Percentiles rank a stretch among this genome's conserved stretches.
Evolutionary conservation across 2,888 invertebrate genomes (phyloP).

Genomic region (Lutraria lutraria): DNA sequence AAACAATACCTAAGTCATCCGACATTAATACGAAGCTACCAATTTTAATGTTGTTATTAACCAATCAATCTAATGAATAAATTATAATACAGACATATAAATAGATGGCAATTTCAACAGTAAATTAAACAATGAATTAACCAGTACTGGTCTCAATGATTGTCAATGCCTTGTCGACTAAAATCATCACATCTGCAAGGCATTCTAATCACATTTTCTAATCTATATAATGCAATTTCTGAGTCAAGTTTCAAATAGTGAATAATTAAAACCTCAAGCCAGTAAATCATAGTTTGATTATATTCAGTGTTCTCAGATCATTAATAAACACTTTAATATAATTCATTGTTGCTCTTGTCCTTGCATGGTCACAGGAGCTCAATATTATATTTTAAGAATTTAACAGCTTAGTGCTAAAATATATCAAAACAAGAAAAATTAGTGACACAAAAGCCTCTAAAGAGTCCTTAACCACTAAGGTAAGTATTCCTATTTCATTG

Average conservation of each 20-base stretch:
- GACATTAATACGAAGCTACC: too few species aligned
- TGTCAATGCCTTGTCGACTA: background rate
- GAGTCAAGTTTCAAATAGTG: background rate
- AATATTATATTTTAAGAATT: too few species aligned
- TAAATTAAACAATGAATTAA: background rate
- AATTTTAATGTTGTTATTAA: background rate
- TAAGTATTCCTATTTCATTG: too few species aligned
- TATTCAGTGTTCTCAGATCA: background rate
- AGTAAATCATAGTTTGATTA: background rate
- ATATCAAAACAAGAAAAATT: too few species aligned
- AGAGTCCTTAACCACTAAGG: too few species aligned
- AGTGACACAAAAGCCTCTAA: too few species aligned
- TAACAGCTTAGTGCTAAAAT: too few species aligned
- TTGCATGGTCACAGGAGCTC: too few species aligned
- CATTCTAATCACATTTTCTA: background rate
- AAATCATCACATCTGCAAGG: background rate
- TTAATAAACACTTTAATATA: too few species aligned
- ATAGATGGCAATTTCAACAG: background rate
- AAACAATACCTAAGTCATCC: too few species aligned
- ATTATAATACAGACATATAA: background rate
- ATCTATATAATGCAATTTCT: background rate
- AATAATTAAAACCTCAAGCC: background rate
- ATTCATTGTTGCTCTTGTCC: too few species aligned
- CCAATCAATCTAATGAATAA: background rate
- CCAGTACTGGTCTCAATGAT: background rate